Evolutionary conservation across 2,888 invertebrate species (phyloP), one percentile per base, ranked within the genome.

Genomic region (Drosophila subsilvestris): DNA sequence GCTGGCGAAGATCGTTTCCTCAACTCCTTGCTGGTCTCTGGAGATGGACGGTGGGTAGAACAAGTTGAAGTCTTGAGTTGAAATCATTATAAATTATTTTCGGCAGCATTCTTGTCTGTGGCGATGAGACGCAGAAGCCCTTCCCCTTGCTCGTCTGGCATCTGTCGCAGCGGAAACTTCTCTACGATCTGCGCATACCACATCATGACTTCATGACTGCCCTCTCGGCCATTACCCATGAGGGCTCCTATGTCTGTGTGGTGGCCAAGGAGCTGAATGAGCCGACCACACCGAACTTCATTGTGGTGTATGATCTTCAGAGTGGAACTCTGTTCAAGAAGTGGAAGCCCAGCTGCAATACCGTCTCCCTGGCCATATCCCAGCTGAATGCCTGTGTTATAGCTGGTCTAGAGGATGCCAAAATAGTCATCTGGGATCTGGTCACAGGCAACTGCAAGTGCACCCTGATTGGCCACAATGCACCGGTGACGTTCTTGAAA

Each of bases 91-190:
- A 5, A 27, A 37, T 37, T 14, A 6, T 14, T 7, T 7, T n/a
- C 2, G 14, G 14, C 89, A 96, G 96, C 89, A 95, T 97, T 58
- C 93, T 97, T 73, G 97, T 97, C 2, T 97, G 97, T 90, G 97
- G 97, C 8, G 97, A 98, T 91, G 97, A 97, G 93, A 97, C 97
- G 1, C 97, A 97, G 92, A 97, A 97, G 91, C 97, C 97, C 18
- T 97, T 97, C 92, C 97, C 97, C 0, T 93, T 98, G 75, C 94
- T 98, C 49, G 97, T 98, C 42, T 98, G 97, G 97, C 97, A 97
- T 85, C 93, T 98, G 75, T 94, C 96, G 45, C 96, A 96, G 20
- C 94, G 96, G 61, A 97, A 97, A 91, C 93, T 98, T 74, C 93
- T 97, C 20, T 97, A 97, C 90, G 97, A 98, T 92, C 93, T 98